These are phyloP conservation scores for Struthio camelus DNA, from an alignment of 2,113 vertebrate species.

Conservation along the genomic window DNA sequence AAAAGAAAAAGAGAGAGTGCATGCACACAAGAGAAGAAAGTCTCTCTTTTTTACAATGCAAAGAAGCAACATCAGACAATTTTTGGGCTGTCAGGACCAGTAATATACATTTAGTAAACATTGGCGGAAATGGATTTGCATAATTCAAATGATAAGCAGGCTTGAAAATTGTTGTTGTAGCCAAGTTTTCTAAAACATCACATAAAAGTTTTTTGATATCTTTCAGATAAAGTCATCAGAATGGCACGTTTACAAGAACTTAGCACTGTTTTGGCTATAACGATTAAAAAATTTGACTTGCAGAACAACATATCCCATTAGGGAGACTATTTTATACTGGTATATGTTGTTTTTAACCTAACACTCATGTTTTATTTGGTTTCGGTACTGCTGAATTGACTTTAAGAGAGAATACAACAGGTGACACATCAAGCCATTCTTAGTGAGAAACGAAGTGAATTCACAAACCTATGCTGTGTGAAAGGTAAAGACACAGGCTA, in stretches of 20 bases:
- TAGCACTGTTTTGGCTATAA: neutral
- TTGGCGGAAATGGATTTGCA: neutral
- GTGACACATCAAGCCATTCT: neutral
- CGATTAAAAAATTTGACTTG: neutral
- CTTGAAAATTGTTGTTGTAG: neutral
- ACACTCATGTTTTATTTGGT: neutral
- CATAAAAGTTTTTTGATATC: neutral
- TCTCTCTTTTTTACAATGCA: neutral
- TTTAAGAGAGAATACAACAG: neutral
- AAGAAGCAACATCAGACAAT: neutral
- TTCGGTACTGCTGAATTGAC: neutral
- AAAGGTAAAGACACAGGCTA: neutral
- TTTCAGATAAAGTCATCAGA: neutral
- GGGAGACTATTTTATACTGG: neutral
- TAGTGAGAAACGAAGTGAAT: neutral
- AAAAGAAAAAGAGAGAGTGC: neutral
- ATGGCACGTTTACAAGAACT: neutral
- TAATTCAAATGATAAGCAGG: neutral
- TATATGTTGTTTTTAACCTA: neutral
- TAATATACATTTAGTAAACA: neutral
- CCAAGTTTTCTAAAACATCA: neutral
- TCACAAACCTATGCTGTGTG: neutral
- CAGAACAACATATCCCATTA: neutral
- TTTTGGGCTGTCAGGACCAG: neutral
- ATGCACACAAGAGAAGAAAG: too few relatives aligned